phyloP scores from a whole-genome alignment of 1,140 invertebrate species.

The Ceratoteleas bidentatus region DNA sequence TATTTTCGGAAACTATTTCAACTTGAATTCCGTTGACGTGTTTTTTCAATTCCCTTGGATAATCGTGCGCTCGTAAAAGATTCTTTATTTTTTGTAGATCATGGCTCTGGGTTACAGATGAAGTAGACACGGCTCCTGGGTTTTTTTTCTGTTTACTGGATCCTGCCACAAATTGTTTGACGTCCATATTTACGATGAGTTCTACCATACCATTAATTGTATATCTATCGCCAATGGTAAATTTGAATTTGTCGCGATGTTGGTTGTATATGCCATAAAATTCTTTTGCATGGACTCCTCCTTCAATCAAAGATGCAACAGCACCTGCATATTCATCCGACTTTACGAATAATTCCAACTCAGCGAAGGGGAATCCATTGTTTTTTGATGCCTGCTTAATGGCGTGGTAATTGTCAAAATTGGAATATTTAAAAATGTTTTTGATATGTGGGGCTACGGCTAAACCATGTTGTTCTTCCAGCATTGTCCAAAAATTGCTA shows the following conservation, averaged over 20 bases:
- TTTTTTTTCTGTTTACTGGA: background rate
- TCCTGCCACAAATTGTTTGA: slow-evolving; percentile 12
- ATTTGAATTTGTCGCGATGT: slow-evolving; percentile 17
- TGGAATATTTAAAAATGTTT: slow-evolving; percentile 8
- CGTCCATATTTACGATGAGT: background rate
- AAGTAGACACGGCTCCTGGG: background rate
- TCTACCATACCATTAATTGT: slow-evolving; percentile 12
- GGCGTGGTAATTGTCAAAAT: slow-evolving; percentile 5
- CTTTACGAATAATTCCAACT: background rate
- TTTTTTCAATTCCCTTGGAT: background rate
- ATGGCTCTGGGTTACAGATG: background rate
- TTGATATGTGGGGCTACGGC: slow-evolving; percentile 1
- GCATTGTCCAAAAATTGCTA: background rate
- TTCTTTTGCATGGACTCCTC: background rate
- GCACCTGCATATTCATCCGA: background rate
- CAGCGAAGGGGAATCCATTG: background rate
- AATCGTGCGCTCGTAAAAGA: background rate
- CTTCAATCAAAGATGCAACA: slow-evolving; percentile 1
- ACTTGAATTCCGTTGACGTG: background rate
- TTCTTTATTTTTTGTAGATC: background rate
- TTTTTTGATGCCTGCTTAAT: background rate
- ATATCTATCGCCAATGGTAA: slow-evolving; percentile 8
- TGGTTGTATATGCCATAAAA: slow-evolving; percentile 4
- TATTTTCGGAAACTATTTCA: background rate
- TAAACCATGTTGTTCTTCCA: background rate